These are phyloP conservation scores for Holotrichia oblita DNA, from an alignment of 1,140 invertebrate genomes.

Conservation along the genomic window DNA sequence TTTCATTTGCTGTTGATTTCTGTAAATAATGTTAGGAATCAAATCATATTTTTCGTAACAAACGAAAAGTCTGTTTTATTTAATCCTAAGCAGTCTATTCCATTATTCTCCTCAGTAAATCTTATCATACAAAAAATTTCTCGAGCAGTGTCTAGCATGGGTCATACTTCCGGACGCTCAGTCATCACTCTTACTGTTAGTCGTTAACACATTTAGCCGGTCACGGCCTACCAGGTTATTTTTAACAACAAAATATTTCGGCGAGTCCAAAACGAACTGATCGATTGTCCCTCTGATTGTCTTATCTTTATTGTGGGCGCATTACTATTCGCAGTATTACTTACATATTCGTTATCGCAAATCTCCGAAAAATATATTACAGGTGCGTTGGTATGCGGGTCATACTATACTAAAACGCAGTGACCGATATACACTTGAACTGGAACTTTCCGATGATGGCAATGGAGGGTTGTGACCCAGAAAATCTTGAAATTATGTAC, in stretches of 20 bases:
- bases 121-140: too few relatives aligned
- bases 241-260: not conserved
- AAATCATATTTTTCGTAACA: too few relatives aligned
- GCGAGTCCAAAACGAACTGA: not conserved
- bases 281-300: not conserved
- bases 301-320: not conserved
- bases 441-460: not conserved
- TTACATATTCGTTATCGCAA: not conserved
- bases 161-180: too few relatives aligned
- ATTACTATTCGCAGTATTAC: not conserved
- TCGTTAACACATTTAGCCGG: too few relatives aligned
- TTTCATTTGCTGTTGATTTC: too few relatives aligned
- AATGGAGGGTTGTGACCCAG: not conserved
- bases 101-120: too few relatives aligned
- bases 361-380: not conserved
- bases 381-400: not conserved
- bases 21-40: too few relatives aligned
- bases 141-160: too few relatives aligned
- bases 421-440: not conserved
- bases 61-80: too few relatives aligned
- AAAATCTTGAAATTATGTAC: not conserved
- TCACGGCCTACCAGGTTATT: not conserved
- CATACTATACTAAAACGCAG: not conserved
- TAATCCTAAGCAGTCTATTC: too few relatives aligned
- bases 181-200: too few relatives aligned